phyloP scores from a whole-genome alignment of 2,113 vertebrate species.

The Centropus unirufus region DNA sequence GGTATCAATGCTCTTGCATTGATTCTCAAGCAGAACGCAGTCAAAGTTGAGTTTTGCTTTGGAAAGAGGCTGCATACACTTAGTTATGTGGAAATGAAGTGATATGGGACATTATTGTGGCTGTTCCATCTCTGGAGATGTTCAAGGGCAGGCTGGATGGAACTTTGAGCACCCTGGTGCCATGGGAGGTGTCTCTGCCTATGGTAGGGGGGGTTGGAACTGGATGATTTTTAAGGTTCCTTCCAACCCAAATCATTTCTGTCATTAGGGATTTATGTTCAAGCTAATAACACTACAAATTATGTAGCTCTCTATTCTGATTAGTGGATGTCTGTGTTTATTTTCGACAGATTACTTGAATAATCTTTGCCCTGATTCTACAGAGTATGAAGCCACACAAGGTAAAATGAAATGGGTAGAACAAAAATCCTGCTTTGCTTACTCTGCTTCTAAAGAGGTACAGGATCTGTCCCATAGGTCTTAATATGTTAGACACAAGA shows the following conservation, averaged over 20 bases:
- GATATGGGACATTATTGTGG: not conserved
- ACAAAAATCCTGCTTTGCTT: not conserved
- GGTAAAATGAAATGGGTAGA: conserved; percentile 77
- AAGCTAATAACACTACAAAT: not conserved
- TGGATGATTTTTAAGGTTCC: not conserved
- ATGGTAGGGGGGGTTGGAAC: not conserved
- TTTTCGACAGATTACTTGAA: conserved; percentile 92
- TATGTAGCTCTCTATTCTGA: not conserved
- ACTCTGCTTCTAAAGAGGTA: not conserved
- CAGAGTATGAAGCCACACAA: conserved; percentile 94
- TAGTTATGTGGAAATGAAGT: not conserved
- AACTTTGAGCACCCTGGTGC: not conserved
- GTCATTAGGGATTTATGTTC: not conserved
- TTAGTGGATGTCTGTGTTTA: conserved; percentile 3
- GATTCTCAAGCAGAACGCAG: not conserved
- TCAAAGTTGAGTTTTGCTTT: not conserved
- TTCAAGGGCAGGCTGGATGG: not conserved
- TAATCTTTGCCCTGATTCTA: conserved; percentile 93
- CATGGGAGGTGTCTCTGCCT: not conserved
- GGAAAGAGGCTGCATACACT: not conserved
- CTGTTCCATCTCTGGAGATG: not conserved
- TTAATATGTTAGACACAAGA: not conserved
- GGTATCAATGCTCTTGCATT: not conserved
- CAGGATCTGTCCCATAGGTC: not conserved
- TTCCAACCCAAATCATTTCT: not conserved